Evolutionary conservation across 2,888 invertebrate genomes (phyloP), one percentile per base, ranked within the genome.

Genomic region (Drosophila algonquin): DNA sequence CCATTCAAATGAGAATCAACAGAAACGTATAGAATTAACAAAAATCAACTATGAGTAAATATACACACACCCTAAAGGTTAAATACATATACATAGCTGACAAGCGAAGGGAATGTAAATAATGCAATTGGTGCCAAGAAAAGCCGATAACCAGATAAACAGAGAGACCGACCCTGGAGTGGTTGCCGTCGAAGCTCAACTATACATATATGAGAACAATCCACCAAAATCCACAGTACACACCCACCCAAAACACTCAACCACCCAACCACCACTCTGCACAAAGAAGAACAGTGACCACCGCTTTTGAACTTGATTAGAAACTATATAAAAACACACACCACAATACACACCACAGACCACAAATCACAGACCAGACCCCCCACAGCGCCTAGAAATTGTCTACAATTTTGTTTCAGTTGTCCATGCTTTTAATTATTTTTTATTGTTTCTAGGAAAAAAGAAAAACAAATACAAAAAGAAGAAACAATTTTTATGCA

Each of bases 231-330:
- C 45, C 30, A 55, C 40, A 72, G 32, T 65, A 59, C 51, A 53
- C 59, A 32, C 50, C 45, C 24, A 60, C 47, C 14, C 40, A 30
- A 71, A 54, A 54, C 18, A 44, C 69, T 54, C 57, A 44, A 65
- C 56, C 63, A 79, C 73, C 63, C 58, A 58, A 68, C 12, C 47
- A 60, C 69, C 61, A 40, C 73, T 63, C 48, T 76, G 62, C 68
- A 79, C 77, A 71, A 70, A 48, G 76, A 56, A 14, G 52, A 77
- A 71, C 68, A 77, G 79, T 87, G 73, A 81, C 84, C 81, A 81
- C 84, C 84, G 81, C 80, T 77, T 70, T 73, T 74, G 35, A 77
- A 74, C 62, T 77, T 71, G 56, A 68, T 54, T 75, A 63, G 58
- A 50, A 65, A 61, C 65, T 76, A 40, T 18, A 18, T 59, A 63